These are phyloP conservation scores for Actias luna DNA, from an alignment of 2,888 invertebrate genomes.

Conservation along the genomic window DNA sequence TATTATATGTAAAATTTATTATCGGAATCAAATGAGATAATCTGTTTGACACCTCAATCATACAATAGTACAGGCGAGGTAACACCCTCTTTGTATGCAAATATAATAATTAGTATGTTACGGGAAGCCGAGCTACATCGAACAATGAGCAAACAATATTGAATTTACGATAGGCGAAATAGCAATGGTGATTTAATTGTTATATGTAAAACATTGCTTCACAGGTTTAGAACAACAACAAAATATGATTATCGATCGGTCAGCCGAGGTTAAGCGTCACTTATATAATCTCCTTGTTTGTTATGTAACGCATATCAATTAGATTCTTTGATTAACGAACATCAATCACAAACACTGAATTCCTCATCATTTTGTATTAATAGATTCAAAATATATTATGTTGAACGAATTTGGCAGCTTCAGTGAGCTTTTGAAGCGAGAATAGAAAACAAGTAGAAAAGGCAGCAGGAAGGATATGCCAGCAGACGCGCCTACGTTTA, in stretches of 20 bases:
- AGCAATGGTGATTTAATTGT: slow-evolving; percentile 8
- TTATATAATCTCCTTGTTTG: not conserved
- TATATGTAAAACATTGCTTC: not conserved
- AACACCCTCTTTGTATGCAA: slow-evolving; percentile 51
- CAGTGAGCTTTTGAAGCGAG: no score
- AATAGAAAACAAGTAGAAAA: no score
- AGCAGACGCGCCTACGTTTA: no score
- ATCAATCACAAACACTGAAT: no score
- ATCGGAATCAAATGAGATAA: slow-evolving; percentile 27
- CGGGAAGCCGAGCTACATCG: slow-evolving; percentile 28
- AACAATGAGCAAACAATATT: slow-evolving; percentile 19
- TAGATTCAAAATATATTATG: no score
- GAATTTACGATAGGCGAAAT: slow-evolving; percentile 9
- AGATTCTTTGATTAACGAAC: not conserved
- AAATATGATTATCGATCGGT: not conserved
- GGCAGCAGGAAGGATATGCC: no score
- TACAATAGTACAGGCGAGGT: slow-evolving; percentile 38
- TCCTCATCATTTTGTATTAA: no score
- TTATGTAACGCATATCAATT: not conserved
- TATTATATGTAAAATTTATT: slow-evolving; percentile 25
- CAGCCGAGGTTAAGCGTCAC: not conserved
- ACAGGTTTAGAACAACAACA: not conserved
- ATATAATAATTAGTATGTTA: slow-evolving; percentile 36
- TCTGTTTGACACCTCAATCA: slow-evolving; percentile 51
- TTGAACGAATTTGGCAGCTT: no score